Evolutionary conservation across 2,888 invertebrate species (phyloP).

Genomic region (Seira sanloemensis): DNA sequence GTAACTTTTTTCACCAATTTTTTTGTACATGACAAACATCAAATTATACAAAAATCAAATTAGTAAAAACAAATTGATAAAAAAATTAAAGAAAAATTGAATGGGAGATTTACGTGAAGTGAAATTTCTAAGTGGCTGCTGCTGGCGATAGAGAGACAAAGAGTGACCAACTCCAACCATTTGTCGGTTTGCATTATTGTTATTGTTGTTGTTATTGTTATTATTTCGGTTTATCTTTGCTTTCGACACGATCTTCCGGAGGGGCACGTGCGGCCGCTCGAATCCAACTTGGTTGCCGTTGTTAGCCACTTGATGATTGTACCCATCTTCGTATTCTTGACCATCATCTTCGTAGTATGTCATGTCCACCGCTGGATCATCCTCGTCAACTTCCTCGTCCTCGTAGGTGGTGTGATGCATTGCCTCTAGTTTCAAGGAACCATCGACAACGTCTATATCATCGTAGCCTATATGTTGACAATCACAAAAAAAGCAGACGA

Average conservation of each 20-base stretch:
- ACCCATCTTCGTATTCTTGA: slow-evolving; percentile 25
- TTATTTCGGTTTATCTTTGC: slow-evolving; percentile 38
- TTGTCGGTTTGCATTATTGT: slow-evolving; percentile 49
- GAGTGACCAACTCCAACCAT: slow-evolving; percentile 56
- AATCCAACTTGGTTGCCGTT: slow-evolving; percentile 28
- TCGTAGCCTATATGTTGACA: slow-evolving; percentile 51
- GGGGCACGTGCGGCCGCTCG: slow-evolving; percentile 38
- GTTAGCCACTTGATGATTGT: not conserved
- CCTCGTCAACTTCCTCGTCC: slow-evolving; percentile 34
- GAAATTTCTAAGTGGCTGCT: slow-evolving; percentile 54
- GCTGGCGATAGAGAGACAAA: slow-evolving; percentile 63
- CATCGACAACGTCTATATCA: slow-evolving; percentile 52
- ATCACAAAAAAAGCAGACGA: slow-evolving; percentile 37
- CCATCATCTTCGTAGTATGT: slow-evolving; percentile 40
- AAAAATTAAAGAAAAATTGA: slow-evolving; percentile 38
- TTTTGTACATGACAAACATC: slow-evolving; percentile 4
- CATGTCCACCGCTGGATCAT: slow-evolving; percentile 26
- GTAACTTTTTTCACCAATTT: not conserved
- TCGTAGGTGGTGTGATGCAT: slow-evolving; percentile 36
- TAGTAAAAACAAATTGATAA: slow-evolving; percentile 22
- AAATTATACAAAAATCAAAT: slow-evolving; percentile 35
- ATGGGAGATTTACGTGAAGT: slow-evolving; percentile 51
- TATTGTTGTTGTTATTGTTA: slow-evolving; percentile 54
- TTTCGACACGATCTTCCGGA: slow-evolving; percentile 40
- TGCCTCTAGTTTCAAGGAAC: slow-evolving; percentile 39